phyloP scores from a whole-genome alignment of 2,888 invertebrate species.

The Drymonia ruficornis region DNA sequence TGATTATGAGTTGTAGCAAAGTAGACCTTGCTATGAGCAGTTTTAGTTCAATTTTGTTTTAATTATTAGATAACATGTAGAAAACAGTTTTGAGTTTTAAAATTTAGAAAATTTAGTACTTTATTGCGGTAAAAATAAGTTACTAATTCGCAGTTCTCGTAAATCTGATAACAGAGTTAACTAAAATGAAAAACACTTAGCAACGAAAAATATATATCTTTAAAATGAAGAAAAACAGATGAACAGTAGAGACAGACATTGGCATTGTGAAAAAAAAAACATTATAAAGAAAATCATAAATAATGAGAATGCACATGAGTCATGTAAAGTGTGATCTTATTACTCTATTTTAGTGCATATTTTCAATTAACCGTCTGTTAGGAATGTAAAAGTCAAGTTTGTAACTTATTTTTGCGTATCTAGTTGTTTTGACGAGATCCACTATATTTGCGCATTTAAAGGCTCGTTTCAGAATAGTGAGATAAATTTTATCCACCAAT shows the following conservation, averaged over 20 bases:
- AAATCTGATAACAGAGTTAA: not conserved
- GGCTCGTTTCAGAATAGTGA: too few species aligned
- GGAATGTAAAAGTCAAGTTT: too few species aligned
- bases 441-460: not conserved
- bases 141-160: not conserved
- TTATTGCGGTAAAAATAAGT: not conserved
- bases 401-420: conserved; percentile 1
- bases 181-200: not conserved
- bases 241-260: too few species aligned
- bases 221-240: too few species aligned
- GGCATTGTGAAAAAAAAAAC: too few species aligned
- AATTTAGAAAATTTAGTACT: not conserved
- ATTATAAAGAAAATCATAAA: too few species aligned
- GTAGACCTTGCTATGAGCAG: conserved; percentile 8
- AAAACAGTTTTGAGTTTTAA: not conserved
- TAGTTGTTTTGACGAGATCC: not conserved
- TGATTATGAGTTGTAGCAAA: conserved; percentile 15
- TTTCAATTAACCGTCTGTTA: too few species aligned
- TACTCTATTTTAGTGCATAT: too few species aligned
- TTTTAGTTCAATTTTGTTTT: not conserved
- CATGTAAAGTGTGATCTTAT: too few species aligned
- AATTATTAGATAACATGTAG: not conserved
- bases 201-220: too few species aligned
- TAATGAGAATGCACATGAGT: too few species aligned
- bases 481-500: too few species aligned